Base-by-base conservation (phyloP, 2,888 invertebrate species). In the Tipula unca region DNA sequence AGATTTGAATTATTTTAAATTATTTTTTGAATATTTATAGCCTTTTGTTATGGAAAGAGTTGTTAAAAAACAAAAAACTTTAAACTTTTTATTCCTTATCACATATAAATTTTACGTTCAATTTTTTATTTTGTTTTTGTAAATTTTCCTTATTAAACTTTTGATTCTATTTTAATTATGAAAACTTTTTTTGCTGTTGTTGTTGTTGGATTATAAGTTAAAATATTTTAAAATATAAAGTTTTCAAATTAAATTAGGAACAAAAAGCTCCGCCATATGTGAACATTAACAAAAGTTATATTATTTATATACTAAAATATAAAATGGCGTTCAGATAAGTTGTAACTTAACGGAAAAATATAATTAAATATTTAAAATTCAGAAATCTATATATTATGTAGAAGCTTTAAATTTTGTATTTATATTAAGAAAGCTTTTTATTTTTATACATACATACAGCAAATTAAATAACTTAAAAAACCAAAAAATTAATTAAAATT, bases 1-100 rank as follows among this genome's bases (percentile, higher is more conserved):
- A 69, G 69, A 69, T 69, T 69, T 69, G 69, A 69, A 69, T 69
- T 69, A 69, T 69, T 69, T 69, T 69, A 69, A 69, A 69, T 69
- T 69, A 69, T 69, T 69, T 69, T 69, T 25, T 69, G 69, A 69
- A 69, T 25, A 69, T 69, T 10, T 25, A 69, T 69, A 69, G 10
- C 10, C 69, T 69, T 69, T 69, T 69, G 69, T 69, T 69, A 25
- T 69, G 25, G 13, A 25, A 10, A 69, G 13, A 69, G 69, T 25
- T 69, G 69, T 69, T 69, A 25, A 69, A 69, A 69, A 10, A 48
- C 4, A 48, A n/a, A 48, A 48, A 48, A 48, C 17, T 69, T 69
- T 25, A 69, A 69, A 69, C 69, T 69, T 69, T 69, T 69, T 69
- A 54, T 54, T 54, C 20, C 48, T 54, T 54, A 69, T 69, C 69